phyloP scores from a whole-genome alignment of 1,140 invertebrate species.

The Sarcophaga bullata region DNA sequence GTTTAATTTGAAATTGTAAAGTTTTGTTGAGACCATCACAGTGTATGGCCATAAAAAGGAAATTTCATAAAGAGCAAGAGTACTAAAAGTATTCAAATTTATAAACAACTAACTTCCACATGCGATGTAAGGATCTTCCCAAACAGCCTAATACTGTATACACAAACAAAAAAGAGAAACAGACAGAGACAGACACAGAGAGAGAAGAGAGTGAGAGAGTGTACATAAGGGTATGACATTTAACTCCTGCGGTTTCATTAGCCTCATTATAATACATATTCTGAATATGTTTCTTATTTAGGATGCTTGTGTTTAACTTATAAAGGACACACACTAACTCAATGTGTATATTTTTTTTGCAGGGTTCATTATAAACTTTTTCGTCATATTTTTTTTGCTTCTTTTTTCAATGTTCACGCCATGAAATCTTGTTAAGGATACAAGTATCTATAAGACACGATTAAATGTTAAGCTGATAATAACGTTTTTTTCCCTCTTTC shows the following conservation, averaged over 20 bases:
- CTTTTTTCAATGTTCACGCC: too few species aligned
- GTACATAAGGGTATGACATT: background rate
- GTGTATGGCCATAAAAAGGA: background rate
- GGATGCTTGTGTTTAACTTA: too few species aligned
- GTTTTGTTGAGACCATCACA: too few species aligned
- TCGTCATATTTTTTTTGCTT: background rate
- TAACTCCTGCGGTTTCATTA: slow-evolving; percentile 3
- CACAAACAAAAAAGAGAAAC: too few species aligned
- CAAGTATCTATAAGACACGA: background rate
- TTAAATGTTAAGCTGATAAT: slow-evolving; percentile 14
- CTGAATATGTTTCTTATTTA: background rate
- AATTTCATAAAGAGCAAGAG: background rate
- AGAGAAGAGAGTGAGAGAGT: background rate
- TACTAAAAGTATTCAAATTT: background rate
- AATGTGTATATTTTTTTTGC: too few species aligned
- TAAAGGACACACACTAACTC: too few species aligned
- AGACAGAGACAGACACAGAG: background rate
- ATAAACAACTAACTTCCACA: background rate
- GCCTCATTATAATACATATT: slow-evolving; percentile 5
- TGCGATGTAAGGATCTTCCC: background rate
- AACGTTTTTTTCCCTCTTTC: background rate
- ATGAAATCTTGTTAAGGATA: background rate
- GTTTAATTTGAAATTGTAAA: too few species aligned
- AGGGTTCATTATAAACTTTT: too few species aligned
- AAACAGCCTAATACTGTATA: too few species aligned